Conservation (phyloP, 2,797 vertebrate species). For the Chaetophractus vellerosus region DNA sequence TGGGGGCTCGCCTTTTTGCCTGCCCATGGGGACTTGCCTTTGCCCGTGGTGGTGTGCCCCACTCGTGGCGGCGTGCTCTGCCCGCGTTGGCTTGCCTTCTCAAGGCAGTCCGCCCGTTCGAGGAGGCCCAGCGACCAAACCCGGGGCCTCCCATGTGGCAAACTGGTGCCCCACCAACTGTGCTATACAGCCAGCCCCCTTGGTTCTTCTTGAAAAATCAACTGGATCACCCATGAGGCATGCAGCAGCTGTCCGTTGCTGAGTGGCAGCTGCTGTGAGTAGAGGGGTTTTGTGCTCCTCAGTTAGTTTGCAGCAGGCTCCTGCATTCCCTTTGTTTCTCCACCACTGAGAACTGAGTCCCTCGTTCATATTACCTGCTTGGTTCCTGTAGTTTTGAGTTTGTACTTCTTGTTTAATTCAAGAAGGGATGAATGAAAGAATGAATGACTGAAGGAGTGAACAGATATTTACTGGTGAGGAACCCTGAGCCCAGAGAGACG, state of each 20-base stretch:
- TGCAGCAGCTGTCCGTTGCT: not conserved
- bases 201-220: not conserved
- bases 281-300: not conserved
- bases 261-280: not conserved
- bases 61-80: no score
- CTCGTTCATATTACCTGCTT: not conserved
- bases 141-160: no score
- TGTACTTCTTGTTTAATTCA: not conserved
- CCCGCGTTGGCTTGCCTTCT: no score
- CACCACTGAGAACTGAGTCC: not conserved
- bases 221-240: not conserved
- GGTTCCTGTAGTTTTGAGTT: not conserved
- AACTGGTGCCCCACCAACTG: no score
- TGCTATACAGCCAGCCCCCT: no score
- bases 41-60: no score
- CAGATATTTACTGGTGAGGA: not conserved
- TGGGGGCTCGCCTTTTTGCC: no score
- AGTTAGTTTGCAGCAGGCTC: not conserved
- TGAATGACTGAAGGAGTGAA: not conserved
- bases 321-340: not conserved
- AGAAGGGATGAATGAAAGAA: not conserved
- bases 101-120: no score
- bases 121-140: no score
- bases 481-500: not conserved
- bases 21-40: no score